Percentiles rank a stretch among this genome's conserved stretches.
Conservation (phyloP, 2,797 vertebrate genomes). For the Darevskia mixta region DNA sequence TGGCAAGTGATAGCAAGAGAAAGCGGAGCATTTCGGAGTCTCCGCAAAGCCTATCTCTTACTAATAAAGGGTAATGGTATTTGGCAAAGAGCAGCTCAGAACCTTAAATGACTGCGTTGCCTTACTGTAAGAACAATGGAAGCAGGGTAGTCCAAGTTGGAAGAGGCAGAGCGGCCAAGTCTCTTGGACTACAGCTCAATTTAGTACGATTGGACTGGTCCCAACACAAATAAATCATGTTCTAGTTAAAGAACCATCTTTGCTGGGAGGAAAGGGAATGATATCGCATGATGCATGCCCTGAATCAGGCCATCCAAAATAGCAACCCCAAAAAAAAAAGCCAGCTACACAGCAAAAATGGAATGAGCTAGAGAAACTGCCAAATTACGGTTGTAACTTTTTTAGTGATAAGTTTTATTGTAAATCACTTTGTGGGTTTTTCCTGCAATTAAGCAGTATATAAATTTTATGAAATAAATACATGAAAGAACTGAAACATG, state of each 20-base stretch:
- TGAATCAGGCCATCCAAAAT: not conserved
- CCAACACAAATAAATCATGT: constrained; percentile 25
- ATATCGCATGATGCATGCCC: not conserved
- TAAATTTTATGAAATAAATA: too few relatives aligned
- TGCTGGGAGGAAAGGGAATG: constrained; percentile 12
- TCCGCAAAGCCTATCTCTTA: constrained; percentile 30
- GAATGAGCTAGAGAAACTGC: not conserved
- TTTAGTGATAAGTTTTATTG: too few relatives aligned
- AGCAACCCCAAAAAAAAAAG: not conserved
- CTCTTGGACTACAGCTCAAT: not conserved
- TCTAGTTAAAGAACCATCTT: constrained; percentile 15
- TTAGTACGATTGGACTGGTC: constrained; percentile 29
- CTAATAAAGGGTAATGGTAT: constrained; percentile 50
- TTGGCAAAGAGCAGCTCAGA: constrained; percentile 46
- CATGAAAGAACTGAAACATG: too few relatives aligned
- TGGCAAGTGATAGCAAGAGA: constrained; percentile 55
- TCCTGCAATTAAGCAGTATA: too few relatives aligned
- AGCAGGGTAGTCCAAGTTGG: constrained; percentile 20
- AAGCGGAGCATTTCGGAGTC: constrained; percentile 9
- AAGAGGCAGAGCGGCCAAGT: constrained; percentile 40
- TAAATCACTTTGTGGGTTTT: too few relatives aligned
- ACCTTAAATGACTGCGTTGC: constrained; percentile 63
- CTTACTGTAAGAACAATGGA: constrained; percentile 53
- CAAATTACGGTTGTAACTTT: too few relatives aligned
- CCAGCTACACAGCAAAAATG: not conserved